Conservation (phyloP, 2,888 invertebrate genomes). For the Griposia aprilina region DNA sequence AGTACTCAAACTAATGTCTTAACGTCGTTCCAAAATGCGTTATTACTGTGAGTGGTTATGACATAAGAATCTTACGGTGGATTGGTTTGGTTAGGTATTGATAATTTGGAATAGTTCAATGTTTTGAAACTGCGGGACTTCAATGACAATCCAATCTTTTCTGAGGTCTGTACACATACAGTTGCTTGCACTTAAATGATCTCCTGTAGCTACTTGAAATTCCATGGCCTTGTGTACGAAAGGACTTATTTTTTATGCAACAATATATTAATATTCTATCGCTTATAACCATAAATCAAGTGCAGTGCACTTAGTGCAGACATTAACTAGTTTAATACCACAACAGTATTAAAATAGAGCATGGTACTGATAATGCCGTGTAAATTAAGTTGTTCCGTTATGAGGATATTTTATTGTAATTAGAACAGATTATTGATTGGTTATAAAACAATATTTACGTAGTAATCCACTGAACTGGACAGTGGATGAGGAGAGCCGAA, state of each 20-base stretch:
- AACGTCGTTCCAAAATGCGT: too few species aligned
- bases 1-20: too few species aligned
- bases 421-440: background rate
- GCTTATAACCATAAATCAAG: background rate
- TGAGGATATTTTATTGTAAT: conserved; percentile 6
- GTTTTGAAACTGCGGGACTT: too few species aligned
- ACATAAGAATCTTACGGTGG: too few species aligned
- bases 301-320: background rate
- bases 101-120: too few species aligned
- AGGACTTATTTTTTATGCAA: background rate
- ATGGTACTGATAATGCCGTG: background rate
- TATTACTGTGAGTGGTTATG: too few species aligned
- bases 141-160: too few species aligned
- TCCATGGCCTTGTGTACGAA: background rate
- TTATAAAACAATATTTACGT: background rate
- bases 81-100: too few species aligned
- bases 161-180: too few species aligned
- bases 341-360: background rate
- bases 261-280: background rate
- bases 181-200: too few species aligned
- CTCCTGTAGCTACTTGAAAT: too few species aligned
- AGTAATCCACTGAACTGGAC: background rate
- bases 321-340: background rate
- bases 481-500: too few species aligned
- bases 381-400: conserved; percentile 13